Conservation (phyloP, 2,113 vertebrate genomes). For the Psammodynastes pulverulentus region DNA sequence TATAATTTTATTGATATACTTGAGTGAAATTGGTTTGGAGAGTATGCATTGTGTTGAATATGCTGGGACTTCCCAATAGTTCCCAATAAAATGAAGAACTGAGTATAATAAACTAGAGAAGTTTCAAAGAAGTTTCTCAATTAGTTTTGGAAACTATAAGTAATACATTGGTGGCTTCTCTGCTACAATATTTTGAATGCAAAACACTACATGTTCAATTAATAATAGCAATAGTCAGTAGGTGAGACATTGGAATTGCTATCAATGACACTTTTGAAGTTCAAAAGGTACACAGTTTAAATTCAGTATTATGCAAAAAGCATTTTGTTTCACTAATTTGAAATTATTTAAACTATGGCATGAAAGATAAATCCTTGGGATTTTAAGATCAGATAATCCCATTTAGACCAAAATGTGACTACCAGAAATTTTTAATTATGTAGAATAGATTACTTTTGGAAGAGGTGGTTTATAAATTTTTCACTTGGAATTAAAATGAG, state of each 20-base stretch:
- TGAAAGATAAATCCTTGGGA: neutral
- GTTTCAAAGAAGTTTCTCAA: neutral
- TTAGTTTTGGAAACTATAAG: neutral
- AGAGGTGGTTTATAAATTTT: neutral
- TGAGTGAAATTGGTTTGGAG: neutral
- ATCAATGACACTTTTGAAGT: neutral
- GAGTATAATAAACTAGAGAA: conserved; percentile 12
- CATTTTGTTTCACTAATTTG: neutral
- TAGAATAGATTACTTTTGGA: neutral
- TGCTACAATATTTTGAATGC: neutral
- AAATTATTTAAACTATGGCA: neutral
- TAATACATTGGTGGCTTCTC: neutral
- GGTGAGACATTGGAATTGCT: neutral
- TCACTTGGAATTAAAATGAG: neutral
- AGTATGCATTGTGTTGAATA: neutral
- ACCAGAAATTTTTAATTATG: neutral
- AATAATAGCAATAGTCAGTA: neutral
- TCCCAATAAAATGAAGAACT: conserved; percentile 17
- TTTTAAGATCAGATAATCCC: neutral
- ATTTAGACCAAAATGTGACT: neutral
- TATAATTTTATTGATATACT: neutral
- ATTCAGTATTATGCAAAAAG: neutral
- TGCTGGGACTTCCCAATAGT: conserved; percentile 20
- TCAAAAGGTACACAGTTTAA: neutral
- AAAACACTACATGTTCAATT: neutral